phyloP scores from a whole-genome alignment of 2,888 invertebrate species.

The Sipha maydis region DNA sequence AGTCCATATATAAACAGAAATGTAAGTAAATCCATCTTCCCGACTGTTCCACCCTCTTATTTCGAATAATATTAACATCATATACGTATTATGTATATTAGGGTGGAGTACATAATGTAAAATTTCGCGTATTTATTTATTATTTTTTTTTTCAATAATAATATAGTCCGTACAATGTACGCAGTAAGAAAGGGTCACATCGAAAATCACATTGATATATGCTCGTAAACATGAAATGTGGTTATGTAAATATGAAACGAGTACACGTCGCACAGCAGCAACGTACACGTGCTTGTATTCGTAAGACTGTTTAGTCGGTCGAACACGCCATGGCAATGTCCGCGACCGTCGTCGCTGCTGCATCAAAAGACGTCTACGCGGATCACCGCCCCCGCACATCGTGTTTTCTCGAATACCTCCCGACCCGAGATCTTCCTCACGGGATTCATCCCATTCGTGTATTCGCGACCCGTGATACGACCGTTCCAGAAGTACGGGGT shows the following conservation, averaged over 20 bases:
- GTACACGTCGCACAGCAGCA: not conserved
- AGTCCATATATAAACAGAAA: not conserved
- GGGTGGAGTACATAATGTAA: not conserved
- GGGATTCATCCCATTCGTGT: no score
- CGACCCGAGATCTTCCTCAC: no score
- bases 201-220: not conserved
- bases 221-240: not conserved
- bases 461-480: no score
- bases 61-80: no score
- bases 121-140: no score
- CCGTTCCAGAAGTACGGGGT: no score
- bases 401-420: no score
- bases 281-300: not conserved
- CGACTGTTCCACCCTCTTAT: not conserved
- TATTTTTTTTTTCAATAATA: not conserved
- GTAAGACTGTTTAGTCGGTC: not conserved
- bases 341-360: not conserved
- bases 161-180: not conserved
- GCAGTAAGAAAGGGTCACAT: not conserved
- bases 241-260: not conserved
- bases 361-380: no score
- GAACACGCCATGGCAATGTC: not conserved
- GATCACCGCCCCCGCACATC: no score
- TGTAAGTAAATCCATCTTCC: conserved; percentile 31
- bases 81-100: not conserved